Conservation (phyloP, 1,140 invertebrate genomes). For the Euglossa dilemma region DNA sequence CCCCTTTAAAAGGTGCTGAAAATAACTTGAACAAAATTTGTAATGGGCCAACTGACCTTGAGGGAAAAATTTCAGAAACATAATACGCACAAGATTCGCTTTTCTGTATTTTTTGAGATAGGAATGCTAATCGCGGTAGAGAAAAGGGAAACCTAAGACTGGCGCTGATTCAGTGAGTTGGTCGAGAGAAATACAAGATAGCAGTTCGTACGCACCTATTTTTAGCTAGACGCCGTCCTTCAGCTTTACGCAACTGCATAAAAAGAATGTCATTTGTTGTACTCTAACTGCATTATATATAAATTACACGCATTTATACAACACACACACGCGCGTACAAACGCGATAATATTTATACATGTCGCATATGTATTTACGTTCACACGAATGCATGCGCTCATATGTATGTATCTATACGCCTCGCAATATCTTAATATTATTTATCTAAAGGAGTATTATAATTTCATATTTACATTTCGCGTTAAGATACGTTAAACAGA, state of each 20-base stretch:
- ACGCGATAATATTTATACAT: background rate
- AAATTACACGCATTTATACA: too few relatives aligned
- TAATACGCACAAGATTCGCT: background rate
- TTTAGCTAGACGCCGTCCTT: slow-evolving; percentile 77
- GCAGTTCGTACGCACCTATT: slow-evolving; percentile 69
- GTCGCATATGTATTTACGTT: too few relatives aligned
- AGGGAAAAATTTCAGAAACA: slow-evolving; percentile 39
- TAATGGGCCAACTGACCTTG: slow-evolving; percentile 46
- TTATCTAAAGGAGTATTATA: too few relatives aligned
- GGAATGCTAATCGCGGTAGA: background rate
- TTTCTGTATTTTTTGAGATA: slow-evolving; percentile 20
- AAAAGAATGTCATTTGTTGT: slow-evolving; percentile 53
- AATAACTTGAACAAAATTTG: slow-evolving; percentile 49
- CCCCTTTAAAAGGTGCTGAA: slow-evolving; percentile 46
- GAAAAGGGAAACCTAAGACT: slow-evolving; percentile 46
- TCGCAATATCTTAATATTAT: too few relatives aligned
- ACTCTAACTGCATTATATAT: slow-evolving; percentile 25
- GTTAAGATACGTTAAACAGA: too few relatives aligned
- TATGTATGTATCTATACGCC: too few relatives aligned
- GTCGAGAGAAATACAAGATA: slow-evolving; percentile 69
- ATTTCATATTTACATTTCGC: too few relatives aligned
- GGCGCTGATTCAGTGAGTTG: slow-evolving; percentile 38
- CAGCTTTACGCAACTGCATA: slow-evolving; percentile 72
- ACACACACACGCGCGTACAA: background rate
- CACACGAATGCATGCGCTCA: too few relatives aligned